Percentiles rank a stretch among this genome's conserved stretches.
These are phyloP conservation scores for Acanthopleura granulata DNA, from an alignment of 2,888 invertebrate genomes.

Conservation along the genomic window DNA sequence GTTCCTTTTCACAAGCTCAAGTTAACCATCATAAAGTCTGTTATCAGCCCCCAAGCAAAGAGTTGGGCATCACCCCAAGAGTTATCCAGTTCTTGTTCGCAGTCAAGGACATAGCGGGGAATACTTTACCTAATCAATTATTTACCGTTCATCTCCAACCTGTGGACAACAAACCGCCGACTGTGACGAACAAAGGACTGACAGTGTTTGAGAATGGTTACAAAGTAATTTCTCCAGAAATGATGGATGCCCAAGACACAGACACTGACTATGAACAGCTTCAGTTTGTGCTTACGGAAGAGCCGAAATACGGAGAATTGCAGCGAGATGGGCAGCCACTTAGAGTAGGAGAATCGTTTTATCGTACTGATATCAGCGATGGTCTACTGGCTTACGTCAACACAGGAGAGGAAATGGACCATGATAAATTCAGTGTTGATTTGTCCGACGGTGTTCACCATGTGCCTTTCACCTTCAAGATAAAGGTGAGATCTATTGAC, in stretches of 20 bases:
- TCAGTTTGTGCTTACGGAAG: slow-evolving; percentile 48
- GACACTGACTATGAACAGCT: slow-evolving; percentile 59
- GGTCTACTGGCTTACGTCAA: slow-evolving; percentile 61
- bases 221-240: slow-evolving; percentile 52
- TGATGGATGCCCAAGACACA: slow-evolving; percentile 62
- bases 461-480: slow-evolving; percentile 59
- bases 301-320: slow-evolving; percentile 60
- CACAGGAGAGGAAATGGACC: slow-evolving; percentile 53
- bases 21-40: slow-evolving; percentile 68
- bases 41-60: slow-evolving; percentile 62
- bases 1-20: slow-evolving; percentile 64
- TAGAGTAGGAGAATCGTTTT: slow-evolving; percentile 56
- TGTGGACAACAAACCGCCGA: slow-evolving; percentile 66
- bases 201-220: slow-evolving; percentile 59
- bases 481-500: slow-evolving; percentile 58
- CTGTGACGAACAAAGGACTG: slow-evolving; percentile 58
- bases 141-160: slow-evolving; percentile 65
- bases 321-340: slow-evolving; percentile 47
- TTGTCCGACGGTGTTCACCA: slow-evolving; percentile 67
- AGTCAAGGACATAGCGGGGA: slow-evolving; percentile 65
- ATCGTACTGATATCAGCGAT: slow-evolving; percentile 51
- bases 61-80: slow-evolving; percentile 64
- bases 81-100: slow-evolving; percentile 64
- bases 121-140: slow-evolving; percentile 57
- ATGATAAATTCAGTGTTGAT: slow-evolving; percentile 63